Evolutionary conservation across 2,113 vertebrate species (phyloP).

Genomic region (Poicephalus meyeri): DNA sequence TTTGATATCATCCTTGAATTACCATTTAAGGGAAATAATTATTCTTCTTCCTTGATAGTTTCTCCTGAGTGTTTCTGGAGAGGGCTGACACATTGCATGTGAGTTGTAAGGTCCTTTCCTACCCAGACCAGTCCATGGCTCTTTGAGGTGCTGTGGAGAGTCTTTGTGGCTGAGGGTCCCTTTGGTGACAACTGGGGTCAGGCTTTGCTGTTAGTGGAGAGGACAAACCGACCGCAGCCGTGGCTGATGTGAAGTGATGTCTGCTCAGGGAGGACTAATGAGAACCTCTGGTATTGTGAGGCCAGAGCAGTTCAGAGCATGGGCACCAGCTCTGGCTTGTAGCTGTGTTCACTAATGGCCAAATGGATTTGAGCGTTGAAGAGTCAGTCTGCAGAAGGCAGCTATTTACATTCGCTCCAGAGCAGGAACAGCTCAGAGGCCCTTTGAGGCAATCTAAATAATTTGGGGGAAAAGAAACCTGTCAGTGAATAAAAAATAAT

Average conservation of each 20-base stretch:
- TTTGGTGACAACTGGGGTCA: background rate
- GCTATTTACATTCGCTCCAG: background rate
- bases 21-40: too few species aligned
- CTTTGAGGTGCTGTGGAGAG: background rate
- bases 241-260: rapidly evolving
- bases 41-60: too few species aligned
- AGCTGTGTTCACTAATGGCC: background rate
- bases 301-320: background rate
- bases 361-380: rapidly evolving
- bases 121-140: background rate
- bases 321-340: too few species aligned
- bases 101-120: background rate
- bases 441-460: background rate
- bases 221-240: rapidly evolving
- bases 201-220: background rate
- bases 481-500: background rate
- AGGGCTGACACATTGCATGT: too few species aligned
- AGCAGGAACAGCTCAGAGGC: background rate
- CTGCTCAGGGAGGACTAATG: background rate
- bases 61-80: too few species aligned
- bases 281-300: background rate
- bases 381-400: background rate
- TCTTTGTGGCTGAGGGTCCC: rapidly evolving
- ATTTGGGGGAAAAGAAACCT: background rate
- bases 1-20: too few species aligned